phyloP scores from a whole-genome alignment of 1,140 invertebrate species.

The Drosophila watanabei region DNA sequence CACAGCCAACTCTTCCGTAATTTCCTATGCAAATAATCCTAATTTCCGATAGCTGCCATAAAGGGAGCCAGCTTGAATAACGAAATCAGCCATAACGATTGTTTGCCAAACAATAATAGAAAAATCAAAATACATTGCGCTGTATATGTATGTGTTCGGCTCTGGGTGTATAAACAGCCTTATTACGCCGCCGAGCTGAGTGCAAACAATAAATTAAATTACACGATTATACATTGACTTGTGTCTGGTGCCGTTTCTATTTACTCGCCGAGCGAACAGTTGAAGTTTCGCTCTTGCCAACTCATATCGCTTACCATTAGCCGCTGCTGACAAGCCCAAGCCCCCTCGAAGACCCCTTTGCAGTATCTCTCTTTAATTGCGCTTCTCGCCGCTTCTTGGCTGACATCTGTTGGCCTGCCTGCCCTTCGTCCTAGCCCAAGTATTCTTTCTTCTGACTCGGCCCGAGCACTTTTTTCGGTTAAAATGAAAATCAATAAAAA shows the following conservation, averaged over 20 bases:
- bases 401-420: constrained; percentile 56
- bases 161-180: constrained; percentile 18
- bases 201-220: constrained; percentile 48
- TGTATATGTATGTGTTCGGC: constrained; percentile 6
- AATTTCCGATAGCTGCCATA: constrained; percentile 13
- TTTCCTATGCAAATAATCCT: constrained; percentile 5
- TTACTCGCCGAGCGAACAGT: background rate
- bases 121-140: constrained; percentile 33
- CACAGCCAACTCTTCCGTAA: constrained; percentile 6
- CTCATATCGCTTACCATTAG: constrained; percentile 7
- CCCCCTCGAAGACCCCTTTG: background rate
- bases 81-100: constrained; percentile 32
- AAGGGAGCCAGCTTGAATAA: constrained; percentile 2
- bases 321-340: background rate
- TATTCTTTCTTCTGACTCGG: constrained; percentile 14
- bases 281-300: background rate
- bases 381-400: constrained; percentile 22
- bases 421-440: constrained; percentile 60
- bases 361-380: constrained; percentile 30
- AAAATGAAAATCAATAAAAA: constrained; percentile 84
- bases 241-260: constrained; percentile 22
- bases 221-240: constrained; percentile 21
- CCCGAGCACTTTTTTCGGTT: constrained; percentile 26
- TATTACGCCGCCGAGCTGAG: constrained; percentile 24
- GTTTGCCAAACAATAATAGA: constrained; percentile 43